Base-by-base conservation (phyloP, 2,888 invertebrate genomes). In the Ephialtes manifestator region DNA sequence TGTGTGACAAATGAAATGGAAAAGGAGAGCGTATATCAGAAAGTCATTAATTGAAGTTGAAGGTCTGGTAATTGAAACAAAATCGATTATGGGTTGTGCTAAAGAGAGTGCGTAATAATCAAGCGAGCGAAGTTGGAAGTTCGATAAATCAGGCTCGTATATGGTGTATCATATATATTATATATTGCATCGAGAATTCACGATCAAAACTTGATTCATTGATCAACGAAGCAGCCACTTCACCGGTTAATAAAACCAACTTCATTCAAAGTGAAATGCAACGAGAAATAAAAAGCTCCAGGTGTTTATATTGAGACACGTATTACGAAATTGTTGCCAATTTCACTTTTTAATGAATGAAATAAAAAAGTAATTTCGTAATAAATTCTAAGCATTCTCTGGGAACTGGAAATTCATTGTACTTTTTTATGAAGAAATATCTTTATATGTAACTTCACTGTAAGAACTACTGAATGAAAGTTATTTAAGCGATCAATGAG, bases 161-260 rank as follows among this genome's bases (percentile, higher is more conserved):
- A 15, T 55, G 24, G 15, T 35, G 18, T 35, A n/a, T 24, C 24
- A 24, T 63, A n/a, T 35, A 63, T 18, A 7, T 10, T 28, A 15
- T 31, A 60, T 60, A 31, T 11, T 15, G 35, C 31, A 28, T 60
- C 39, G n/a, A 15, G 60, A 35, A 15, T 18, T 63, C 39, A 53
- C 11, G 39, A 76, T 53, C 35, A 18, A 65, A 76, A 67, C 65
- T 35, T 53, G 65, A 43, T 76, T 76, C 39, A 76, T 76, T 76
- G 65, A 67, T 31, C 53, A 15, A 67, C 24, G 55, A 58, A 58
- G 43, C 58, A 15, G 4, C 24, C 72, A 39, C 58, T 72, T 72
- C 39, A 48, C 39, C 2, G 8, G 39, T n/a, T 18, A 63, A 63
- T 63, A n/a, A 39, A 63, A 7, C 18, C n/a, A 35, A 18, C 63